Percentiles rank a stretch among this genome's conserved stretches.
Evolutionary conservation across 2,113 vertebrate genomes (phyloP).

Genomic region (Plecotus auritus): DNA sequence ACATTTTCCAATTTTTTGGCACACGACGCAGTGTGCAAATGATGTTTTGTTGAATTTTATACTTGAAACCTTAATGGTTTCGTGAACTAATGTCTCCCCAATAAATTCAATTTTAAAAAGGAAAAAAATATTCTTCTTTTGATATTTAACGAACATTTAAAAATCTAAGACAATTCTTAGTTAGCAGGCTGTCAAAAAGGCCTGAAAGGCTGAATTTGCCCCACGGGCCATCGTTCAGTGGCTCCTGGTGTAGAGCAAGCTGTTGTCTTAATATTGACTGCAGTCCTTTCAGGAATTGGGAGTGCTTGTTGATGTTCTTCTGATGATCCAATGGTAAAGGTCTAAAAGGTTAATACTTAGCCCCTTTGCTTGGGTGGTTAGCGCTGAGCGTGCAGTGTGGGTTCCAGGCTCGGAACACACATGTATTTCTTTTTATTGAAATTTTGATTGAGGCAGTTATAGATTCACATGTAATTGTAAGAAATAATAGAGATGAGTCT

Average conservation of each 20-base stretch:
- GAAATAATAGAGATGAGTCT: not conserved
- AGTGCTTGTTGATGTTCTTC: not conserved
- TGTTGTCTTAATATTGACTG: not conserved
- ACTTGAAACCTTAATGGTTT: not conserved
- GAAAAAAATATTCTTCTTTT: not conserved
- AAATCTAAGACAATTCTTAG: not conserved
- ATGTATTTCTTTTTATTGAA: constrained; percentile 65
- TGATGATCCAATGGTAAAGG: not conserved
- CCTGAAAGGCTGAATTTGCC: not conserved
- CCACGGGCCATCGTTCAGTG: not conserved
- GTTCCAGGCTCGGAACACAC: constrained; percentile 72
- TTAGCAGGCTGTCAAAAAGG: not conserved
- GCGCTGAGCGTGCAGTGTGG: constrained; percentile 74
- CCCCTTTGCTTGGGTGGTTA: constrained; percentile 74
- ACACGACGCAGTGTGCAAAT: not conserved
- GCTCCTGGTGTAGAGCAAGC: not conserved
- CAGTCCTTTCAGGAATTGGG: not conserved
- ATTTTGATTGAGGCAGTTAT: not conserved
- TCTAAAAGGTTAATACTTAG: not conserved
- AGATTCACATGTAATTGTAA: not conserved
- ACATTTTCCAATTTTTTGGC: not conserved
- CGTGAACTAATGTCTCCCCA: not conserved
- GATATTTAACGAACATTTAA: not conserved
- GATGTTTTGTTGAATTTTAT: not conserved
- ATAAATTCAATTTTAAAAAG: not conserved